Evolutionary conservation across 2,888 invertebrate species (phyloP), one percentile per base, ranked within the genome.

Genomic region (Thecophora atra): DNA sequence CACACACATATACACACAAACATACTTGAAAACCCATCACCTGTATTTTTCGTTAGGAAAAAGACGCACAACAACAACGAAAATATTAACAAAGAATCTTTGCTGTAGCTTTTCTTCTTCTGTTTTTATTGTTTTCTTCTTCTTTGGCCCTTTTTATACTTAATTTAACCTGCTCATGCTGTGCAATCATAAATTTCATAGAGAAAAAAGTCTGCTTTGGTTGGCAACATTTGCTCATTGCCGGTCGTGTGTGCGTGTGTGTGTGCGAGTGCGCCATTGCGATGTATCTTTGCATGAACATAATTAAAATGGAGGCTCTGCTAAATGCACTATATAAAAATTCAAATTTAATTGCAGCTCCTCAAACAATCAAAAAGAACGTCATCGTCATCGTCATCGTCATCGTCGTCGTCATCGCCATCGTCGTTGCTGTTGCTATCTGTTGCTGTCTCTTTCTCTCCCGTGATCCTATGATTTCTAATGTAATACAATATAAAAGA

Each of bases 281-380:
- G 24, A 52, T 30, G 30, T 28, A 58, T 37, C 7, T 37, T 6
- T 37, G 37, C 37, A 37, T 37, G 37, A 6, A 37, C 37, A 37
- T 37, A 37, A 37, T 8, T 58, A 24, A 67, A 67, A 62, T 52
- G 37, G 47, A 52, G 63, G 37, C 68, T 24, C 56, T 56, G 44
- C 42, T 64, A 42, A 47, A 68, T 63, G 63, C 51, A 30, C 64
- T 21, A 44, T 19, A 64, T 47, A 70, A 70, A 63, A 70, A 63
- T 63, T 70, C 37, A 63, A 70, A 63, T 70, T 70, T 70, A 70
- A 63, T 63, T 70, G 69, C 69, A 47, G 28, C 21, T 37, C 37
- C 37, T 37, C 37, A 37, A 47, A 13, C 13, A 58, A 42, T 58
- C 44, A 42, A 42, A 19, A 15, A 37, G 62, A 11, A n/a, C 4